Base-by-base conservation (phyloP, 1,140 invertebrate genomes). In the Muscidifurax raptorellus region DNA sequence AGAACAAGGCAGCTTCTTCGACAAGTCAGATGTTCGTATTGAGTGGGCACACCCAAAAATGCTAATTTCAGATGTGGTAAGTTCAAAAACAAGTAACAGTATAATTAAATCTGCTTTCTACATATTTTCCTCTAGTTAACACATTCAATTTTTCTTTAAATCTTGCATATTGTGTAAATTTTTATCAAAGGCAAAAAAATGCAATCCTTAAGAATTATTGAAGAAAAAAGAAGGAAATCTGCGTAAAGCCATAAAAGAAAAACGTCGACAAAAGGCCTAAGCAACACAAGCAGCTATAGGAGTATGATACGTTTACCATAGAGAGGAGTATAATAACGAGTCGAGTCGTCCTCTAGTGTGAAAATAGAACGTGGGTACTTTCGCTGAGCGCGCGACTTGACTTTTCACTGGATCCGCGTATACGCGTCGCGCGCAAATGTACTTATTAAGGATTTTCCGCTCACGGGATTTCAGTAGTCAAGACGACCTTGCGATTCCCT, bases 21-120 rank as follows among this genome's bases (percentile, higher is more conserved):
- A 86, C 13, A 86, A 87, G 15, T 82, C 79, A 22, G 86, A 90
- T 9, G 81, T 92, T 1, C 89, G 91, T 28, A 94, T 96, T 1
- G 96, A 96, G 88, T 96, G 96, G 96, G 95, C 96, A 0, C 94
- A 95, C 89, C 95, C 95, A 1, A 80, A 88, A 64, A 87, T 89
- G 27, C 40, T 72, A 9, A 85, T 90, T 52, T 83, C 79, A 3
- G 91, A 92, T 80, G 89, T 92, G 86, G 92, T 93, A 86, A 87
- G 91, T 81, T 84, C 80, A 52, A 40, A 75, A 47, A 75, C 2
- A 72, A 72, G 18, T 72, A 36, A 72, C 7, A 72, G 22, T 32
- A 72, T 36, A 22, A 32, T 72, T 72, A 52, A 76, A 76, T 76
- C n/a, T 76, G 52, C 52, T 59, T 59, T 59, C 52, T 59, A 59